phyloP scores from a whole-genome alignment of 2,888 invertebrate species.

The Stenichneumon culpator region DNA sequence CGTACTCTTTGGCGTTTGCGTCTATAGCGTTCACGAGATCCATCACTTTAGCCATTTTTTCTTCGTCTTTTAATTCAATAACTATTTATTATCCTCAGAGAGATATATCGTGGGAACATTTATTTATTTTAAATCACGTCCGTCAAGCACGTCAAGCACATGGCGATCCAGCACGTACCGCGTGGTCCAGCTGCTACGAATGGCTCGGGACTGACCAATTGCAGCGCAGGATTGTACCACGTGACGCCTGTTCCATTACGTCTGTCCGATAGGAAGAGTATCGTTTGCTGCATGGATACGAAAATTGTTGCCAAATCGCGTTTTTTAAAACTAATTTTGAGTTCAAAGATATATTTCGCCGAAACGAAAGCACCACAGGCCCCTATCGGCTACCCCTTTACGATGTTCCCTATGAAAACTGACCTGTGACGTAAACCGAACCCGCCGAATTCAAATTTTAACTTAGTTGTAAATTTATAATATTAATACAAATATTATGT shows the following conservation, averaged over 20 bases:
- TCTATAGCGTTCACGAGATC: constrained; percentile 74
- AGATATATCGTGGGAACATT: constrained; percentile 14
- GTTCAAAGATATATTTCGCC: too few species aligned
- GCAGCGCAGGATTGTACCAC: neutral
- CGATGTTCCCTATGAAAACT: too few species aligned
- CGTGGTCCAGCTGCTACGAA: neutral
- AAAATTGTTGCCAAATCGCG: too few species aligned
- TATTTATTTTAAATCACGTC: constrained; percentile 24
- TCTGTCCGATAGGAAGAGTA: too few species aligned
- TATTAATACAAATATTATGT: constrained; percentile 22
- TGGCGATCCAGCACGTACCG: constrained; percentile 6
- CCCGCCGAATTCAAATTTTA: too few species aligned
- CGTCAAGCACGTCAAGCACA: constrained; percentile 26
- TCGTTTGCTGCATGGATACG: too few species aligned
- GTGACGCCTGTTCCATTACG: neutral
- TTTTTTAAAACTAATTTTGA: too few species aligned
- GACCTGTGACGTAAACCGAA: too few species aligned
- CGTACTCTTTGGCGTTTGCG: constrained; percentile 72
- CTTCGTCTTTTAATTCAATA: constrained; percentile 21
- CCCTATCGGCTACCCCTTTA: too few species aligned
- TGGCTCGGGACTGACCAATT: neutral
- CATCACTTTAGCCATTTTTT: constrained; percentile 64
- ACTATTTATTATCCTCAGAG: neutral
- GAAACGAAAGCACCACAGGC: too few species aligned
- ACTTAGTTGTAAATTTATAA: neutral